Base-by-base conservation (phyloP, 2,113 vertebrate genomes). In the Protomyctophum bolini region DNA sequence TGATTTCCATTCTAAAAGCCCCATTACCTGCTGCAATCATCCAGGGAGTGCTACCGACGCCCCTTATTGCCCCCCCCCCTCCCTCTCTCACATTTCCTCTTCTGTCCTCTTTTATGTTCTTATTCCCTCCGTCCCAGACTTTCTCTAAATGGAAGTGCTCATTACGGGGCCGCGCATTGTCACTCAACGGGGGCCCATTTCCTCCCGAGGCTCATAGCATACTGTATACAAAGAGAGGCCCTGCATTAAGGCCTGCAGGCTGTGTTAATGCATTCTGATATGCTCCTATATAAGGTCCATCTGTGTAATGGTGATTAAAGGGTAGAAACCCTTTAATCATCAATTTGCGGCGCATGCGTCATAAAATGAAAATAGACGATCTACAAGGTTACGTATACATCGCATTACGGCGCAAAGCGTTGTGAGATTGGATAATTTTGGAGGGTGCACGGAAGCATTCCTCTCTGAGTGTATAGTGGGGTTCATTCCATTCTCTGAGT, bases 1-100 rank as follows among this genome's bases (percentile, higher is more conserved):
- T 77, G 68, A 87, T 88, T 86, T 86, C 77, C 82, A 87, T 81
- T 84, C 81, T 88, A 83, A 91, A 92, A 86, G 87, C 82, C 60
- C 81, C 81, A 81, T 76, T 84, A 81, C 75, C 77, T 61, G 58
- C 60, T 70, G 56, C 76, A 82, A 77, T 80, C 82, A 59, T 75
- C 70, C 46, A 60, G 58, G 66, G 70, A 83, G 77, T 68, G 21
- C 21, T 62, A 46, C 21, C 57, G 58, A 46, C 64, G 14, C 63
- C 46, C 50, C 63, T 58, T 54, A 58, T 21, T 1, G 41, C 29
- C 7, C 7, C 10, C 59, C 9, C 51, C 14, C 45, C 10, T 7
- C 0, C 45, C 2, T 2, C 61, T 63, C 47, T 51, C 14, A 51
- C 14, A 10, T 59, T 58, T 64, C 10, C 28, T n/a, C 8, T 12